Percentiles rank a stretch among this genome's conserved stretches.
Evolutionary conservation across 2,888 invertebrate genomes (phyloP).

Genomic region (Ectobius pallidus): DNA sequence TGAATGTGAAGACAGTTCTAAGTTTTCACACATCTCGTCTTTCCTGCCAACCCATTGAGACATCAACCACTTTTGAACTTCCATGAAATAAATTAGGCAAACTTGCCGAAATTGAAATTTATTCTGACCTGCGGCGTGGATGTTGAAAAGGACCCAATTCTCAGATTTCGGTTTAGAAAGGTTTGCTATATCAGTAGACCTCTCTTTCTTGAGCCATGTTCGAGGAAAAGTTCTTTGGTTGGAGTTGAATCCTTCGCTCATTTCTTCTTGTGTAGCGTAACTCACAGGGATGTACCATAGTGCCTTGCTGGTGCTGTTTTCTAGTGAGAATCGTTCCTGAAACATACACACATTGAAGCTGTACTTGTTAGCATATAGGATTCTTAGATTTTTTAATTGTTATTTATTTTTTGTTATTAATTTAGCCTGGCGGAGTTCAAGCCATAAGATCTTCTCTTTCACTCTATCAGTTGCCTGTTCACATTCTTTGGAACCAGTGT

Average conservation of each 20-base stretch:
- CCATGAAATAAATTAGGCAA: too few species aligned
- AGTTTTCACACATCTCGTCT: too few species aligned
- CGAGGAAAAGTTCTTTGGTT: constrained; percentile 1
- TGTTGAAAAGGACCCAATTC: constrained; percentile 38
- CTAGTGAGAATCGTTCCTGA: constrained; percentile 20
- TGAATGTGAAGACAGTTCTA: too few species aligned
- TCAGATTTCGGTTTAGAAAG: not conserved
- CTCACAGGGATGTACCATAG: constrained; percentile 84
- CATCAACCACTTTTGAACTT: too few species aligned
- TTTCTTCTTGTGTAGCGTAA: constrained; percentile 60
- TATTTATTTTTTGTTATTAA: too few species aligned
- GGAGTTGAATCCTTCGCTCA: not conserved
- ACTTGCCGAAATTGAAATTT: too few species aligned
- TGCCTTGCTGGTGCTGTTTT: not conserved
- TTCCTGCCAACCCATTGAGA: too few species aligned
- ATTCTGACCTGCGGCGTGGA: constrained; percentile 11
- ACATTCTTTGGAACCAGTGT: not conserved
- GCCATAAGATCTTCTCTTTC: too few species aligned
- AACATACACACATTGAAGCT: too few species aligned
- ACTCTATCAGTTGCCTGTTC: too few species aligned
- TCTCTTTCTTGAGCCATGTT: constrained; percentile 5
- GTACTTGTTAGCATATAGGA: not conserved
- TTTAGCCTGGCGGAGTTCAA: too few species aligned
- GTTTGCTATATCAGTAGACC: not conserved
- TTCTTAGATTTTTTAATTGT: not conserved